Conservation (phyloP, 2,888 invertebrate genomes). For the Steinernema scapterisci region DNA sequence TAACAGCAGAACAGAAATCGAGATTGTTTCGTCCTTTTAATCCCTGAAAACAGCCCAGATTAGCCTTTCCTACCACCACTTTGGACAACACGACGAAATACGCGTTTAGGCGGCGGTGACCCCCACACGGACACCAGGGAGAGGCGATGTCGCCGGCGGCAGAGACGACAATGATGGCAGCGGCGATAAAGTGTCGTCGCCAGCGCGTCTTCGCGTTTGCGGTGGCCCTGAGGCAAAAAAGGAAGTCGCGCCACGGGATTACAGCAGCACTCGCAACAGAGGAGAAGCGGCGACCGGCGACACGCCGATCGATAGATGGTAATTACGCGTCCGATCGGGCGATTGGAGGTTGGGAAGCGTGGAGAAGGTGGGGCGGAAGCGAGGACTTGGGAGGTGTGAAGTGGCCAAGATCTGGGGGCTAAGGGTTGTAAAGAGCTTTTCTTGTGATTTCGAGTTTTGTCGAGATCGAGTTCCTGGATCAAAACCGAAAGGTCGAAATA, state of each 20-base stretch:
- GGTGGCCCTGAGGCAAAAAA: slow-evolving; percentile 30
- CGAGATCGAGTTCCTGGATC: no score
- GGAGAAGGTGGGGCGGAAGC: not conserved
- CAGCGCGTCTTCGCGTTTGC: not conserved
- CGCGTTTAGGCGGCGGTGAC: no score
- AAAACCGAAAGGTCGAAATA: no score
- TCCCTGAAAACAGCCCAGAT: no score
- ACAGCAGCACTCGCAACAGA: slow-evolving; percentile 25
- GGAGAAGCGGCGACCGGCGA: not conserved
- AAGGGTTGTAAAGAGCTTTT: no score
- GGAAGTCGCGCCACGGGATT: slow-evolving; percentile 17
- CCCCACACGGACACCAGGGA: not conserved
- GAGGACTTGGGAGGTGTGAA: no score
- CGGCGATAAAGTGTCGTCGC: slow-evolving; percentile 17
- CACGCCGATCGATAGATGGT: slow-evolving; percentile 5
- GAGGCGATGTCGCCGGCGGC: not conserved
- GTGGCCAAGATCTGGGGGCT: no score
- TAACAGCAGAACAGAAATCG: no score
- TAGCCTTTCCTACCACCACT: no score
- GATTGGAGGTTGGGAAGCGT: not conserved
- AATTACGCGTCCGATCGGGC: not conserved
- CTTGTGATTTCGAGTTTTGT: no score
- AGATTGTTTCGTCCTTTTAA: no score
- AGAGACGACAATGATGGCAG: not conserved
- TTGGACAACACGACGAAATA: no score